Evolutionary conservation across 2,113 vertebrate species (phyloP), one percentile per base, ranked within the genome.

Genomic region (Verasper variegatus): DNA sequence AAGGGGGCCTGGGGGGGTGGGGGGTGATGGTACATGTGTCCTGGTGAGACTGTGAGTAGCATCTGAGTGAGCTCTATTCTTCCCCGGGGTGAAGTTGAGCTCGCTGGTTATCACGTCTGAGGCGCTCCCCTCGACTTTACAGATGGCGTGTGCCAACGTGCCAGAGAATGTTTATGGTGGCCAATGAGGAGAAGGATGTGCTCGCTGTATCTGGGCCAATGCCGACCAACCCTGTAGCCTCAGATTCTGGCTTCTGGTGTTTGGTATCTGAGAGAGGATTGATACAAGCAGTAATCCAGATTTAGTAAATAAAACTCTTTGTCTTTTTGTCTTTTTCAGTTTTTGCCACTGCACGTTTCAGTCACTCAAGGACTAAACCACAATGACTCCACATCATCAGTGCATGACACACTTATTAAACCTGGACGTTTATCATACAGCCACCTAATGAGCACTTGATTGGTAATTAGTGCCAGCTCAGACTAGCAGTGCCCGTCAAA

Each of bases 21-120:
- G n/a, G 40, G 61, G 51, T 68, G 75, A 81, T 74, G 72, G 40
- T 82, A 82, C 86, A 87, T 42, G 64, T 84, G 56, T 88, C 49
- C 63, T 62, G 66, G 40, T 67, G 84, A 81, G 75, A 87, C 57
- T 76, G 68, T 57, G 76, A 70, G 82, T 59, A 78, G 71, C 76
- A 74, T 73, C n/a, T 60, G 62, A 88, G 85, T 85, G 55, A 77
- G 67, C 63, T 35, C 51, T 26, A 56, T 23, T 57, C 68, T 18
- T 83, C 80, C 74, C 81, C 17, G 60, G 65, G 47, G 71, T 59
- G 57, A 68, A 18, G 20, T 63, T 61, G 72, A 80, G 58, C 68
- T 77, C 47, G 35, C 62, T 52, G 47, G 63, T 42, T 42, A 42
- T 42, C 40, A 42, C 40, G 11, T 13, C 40, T 11, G 56, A 78